phyloP scores from a whole-genome alignment of 1,140 invertebrate species.

The Bombus picipes region DNA sequence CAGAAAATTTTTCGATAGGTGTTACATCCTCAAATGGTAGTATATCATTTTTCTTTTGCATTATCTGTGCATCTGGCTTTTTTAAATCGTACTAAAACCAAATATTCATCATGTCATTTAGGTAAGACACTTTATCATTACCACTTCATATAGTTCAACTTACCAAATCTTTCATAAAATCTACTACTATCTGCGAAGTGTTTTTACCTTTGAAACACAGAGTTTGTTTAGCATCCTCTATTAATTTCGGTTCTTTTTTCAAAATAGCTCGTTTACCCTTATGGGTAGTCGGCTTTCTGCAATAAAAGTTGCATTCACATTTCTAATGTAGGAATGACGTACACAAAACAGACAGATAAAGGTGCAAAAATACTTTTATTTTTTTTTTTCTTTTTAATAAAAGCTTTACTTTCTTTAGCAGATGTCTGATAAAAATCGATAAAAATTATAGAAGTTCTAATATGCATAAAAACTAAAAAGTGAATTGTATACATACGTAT shows the following conservation, averaged over 20 bases:
- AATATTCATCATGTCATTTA: conserved; percentile 28
- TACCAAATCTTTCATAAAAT: conserved; percentile 94
- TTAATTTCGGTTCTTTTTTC: conserved; percentile 92
- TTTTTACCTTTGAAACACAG: conserved; percentile 94
- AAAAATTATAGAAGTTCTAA: background rate
- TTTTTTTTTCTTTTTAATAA: background rate
- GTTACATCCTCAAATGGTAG: conserved; percentile 93
- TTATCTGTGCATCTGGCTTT: conserved; percentile 91
- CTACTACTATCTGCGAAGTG: conserved; percentile 89
- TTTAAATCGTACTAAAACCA: conserved; percentile 88
- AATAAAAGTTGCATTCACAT: conserved; percentile 48
- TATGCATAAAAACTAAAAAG: conserved; percentile 14
- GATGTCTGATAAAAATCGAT: background rate
- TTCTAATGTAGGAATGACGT: conserved; percentile 2
- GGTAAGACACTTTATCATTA: background rate
- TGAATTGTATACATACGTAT: conserved; percentile 3
- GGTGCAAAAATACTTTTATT: too few relatives aligned
- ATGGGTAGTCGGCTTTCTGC: conserved; percentile 93
- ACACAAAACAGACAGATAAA: too few relatives aligned
- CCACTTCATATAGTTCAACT: conserved; percentile 68
- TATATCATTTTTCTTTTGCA: conserved; percentile 92
- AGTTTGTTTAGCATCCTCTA: conserved; percentile 94
- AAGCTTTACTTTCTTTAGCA: background rate
- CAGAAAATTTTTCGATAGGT: conserved; percentile 92
- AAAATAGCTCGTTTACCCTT: conserved; percentile 93